phyloP scores from a whole-genome alignment of 2,113 vertebrate genomes.

The Sceloporus undulatus region DNA sequence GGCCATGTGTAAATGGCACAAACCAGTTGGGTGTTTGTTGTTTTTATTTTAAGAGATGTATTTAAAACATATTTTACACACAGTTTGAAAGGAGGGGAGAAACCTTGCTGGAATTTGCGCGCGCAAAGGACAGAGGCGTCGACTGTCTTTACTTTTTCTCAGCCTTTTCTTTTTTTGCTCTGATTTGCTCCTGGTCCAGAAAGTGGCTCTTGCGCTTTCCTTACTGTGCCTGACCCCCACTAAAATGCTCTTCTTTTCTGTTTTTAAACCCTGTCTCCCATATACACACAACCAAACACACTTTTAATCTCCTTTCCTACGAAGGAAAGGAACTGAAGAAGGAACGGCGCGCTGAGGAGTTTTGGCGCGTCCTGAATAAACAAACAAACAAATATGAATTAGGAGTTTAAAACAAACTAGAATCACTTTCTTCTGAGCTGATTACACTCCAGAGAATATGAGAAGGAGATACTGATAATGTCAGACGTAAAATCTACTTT shows the following conservation, averaged over 20 bases:
- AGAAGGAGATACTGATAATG: slow-evolving; percentile 16
- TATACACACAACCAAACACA: no score
- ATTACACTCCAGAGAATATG: slow-evolving; percentile 26
- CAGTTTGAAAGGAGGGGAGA: neutral
- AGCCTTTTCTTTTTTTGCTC: no score
- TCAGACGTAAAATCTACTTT: neutral
- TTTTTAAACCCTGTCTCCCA: neutral
- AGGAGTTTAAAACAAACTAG: slow-evolving; percentile 17
- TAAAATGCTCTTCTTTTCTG: neutral
- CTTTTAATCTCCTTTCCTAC: slow-evolving; percentile 14
- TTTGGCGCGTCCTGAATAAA: neutral
- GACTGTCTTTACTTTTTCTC: no score
- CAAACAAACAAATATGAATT: slow-evolving; percentile 37
- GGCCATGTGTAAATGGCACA: neutral
- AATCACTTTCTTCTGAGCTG: slow-evolving; percentile 36
- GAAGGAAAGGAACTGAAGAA: slow-evolving; percentile 14
- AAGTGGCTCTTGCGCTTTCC: no score
- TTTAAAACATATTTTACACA: neutral
- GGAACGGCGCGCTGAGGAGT: neutral
- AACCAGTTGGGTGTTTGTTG: neutral
- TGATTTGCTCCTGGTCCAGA: no score
- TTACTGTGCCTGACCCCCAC: neutral
- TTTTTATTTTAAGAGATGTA: neutral
- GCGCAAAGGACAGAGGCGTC: no score
- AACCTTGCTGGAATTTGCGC: no score